Conservation (phyloP, 2,797 vertebrate genomes). For the Pseudotriccus pelzelni region DNA sequence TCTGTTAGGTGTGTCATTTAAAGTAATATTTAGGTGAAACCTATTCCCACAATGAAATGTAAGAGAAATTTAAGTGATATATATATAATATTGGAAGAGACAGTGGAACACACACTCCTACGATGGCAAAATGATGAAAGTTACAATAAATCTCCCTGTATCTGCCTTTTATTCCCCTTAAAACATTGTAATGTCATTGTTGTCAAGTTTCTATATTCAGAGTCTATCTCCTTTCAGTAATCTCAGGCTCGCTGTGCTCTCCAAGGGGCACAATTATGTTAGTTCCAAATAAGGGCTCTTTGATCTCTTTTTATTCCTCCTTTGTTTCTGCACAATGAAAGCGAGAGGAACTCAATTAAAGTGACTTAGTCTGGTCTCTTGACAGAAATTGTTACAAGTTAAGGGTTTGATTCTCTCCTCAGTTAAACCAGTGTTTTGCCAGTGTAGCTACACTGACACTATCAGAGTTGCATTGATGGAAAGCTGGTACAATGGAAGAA, state of each 20-base stretch:
- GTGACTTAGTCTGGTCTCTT: constrained; percentile 57
- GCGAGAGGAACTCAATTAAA: constrained; percentile 62
- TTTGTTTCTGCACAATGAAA: constrained; percentile 63
- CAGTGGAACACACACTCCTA: neutral
- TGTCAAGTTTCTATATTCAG: constrained; percentile 53
- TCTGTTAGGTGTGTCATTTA: neutral
- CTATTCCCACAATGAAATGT: neutral
- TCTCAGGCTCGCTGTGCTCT: constrained; percentile 20
- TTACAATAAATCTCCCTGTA: neutral
- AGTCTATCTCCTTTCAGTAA: constrained; percentile 53
- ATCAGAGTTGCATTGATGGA: constrained; percentile 45
- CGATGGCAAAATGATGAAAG: neutral
- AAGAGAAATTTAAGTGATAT: neutral
- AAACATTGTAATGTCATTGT: constrained; percentile 24
- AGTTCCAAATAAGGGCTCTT: constrained; percentile 66
- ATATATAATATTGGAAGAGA: neutral
- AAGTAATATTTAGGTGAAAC: neutral
- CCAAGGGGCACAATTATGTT: constrained; percentile 62
- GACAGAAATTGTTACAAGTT: constrained; percentile 59
- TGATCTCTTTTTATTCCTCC: constrained; percentile 67
- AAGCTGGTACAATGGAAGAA: constrained; percentile 10
- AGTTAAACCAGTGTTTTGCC: constrained; percentile 40
- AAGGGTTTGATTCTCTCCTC: constrained; percentile 59
- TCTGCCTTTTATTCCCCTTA: neutral
- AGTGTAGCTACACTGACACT: constrained; percentile 19